Evolutionary conservation across 2,797 vertebrate species (phyloP).

Genomic region (Sciaenops ocellatus): DNA sequence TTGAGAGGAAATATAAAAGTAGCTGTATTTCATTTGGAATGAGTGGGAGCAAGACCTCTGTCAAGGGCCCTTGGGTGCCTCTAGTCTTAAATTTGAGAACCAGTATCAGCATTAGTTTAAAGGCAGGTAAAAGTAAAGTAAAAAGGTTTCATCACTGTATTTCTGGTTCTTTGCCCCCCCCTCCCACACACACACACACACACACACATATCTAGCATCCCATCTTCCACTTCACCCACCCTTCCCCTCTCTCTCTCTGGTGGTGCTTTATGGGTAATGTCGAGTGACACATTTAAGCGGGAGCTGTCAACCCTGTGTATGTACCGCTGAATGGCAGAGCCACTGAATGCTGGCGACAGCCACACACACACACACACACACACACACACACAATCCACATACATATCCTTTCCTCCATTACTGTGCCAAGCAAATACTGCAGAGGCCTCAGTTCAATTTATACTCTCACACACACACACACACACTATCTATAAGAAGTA

Average conservation of each 20-base stretch:
- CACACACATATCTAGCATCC: slow-evolving; percentile 20
- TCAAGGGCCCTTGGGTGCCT: slow-evolving; percentile 13
- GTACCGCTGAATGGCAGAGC: slow-evolving; percentile 79
- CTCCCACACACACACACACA: slow-evolving; percentile 11
- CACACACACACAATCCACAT: slow-evolving; percentile 50
- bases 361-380: slow-evolving; percentile 40
- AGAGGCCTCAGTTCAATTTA: slow-evolving; percentile 59
- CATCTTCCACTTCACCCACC: slow-evolving; percentile 30
- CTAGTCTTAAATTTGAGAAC: slow-evolving; percentile 15
- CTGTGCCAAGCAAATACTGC: slow-evolving; percentile 51
- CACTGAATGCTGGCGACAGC: slow-evolving; percentile 65
- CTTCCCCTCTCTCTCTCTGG: slow-evolving; percentile 47
- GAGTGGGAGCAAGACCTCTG: neutral
- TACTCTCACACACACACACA: slow-evolving; percentile 31
- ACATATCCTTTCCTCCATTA: slow-evolving; percentile 58
- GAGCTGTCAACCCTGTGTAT: slow-evolving; percentile 80
- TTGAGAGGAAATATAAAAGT: slow-evolving; percentile 13
- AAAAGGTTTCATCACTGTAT: neutral
- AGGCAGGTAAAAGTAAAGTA: neutral
- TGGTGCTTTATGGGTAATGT: slow-evolving; percentile 81
- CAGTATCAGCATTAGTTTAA: neutral
- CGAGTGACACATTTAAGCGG: slow-evolving; percentile 84
- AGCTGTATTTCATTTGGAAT: slow-evolving; percentile 31
- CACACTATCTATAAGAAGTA: slow-evolving; percentile 35
- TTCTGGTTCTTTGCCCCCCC: slow-evolving; percentile 35